Evolutionary conservation across 2,113 vertebrate genomes (phyloP).

Genomic region (Pelobates fuscus): DNA sequence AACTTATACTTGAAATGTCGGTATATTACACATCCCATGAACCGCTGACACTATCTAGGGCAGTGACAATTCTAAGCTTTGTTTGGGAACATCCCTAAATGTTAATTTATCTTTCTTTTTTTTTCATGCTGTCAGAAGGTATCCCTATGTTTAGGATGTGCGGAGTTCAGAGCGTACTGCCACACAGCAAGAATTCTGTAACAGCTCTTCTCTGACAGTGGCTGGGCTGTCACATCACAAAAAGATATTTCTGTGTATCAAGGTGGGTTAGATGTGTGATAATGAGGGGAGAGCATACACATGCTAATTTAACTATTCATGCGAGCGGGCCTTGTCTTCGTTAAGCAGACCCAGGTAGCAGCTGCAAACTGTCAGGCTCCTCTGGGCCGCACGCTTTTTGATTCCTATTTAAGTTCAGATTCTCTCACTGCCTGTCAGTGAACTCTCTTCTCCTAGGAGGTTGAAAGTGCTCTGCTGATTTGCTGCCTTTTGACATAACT

Average conservation of each 20-base stretch:
- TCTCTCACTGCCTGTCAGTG: slow-evolving; percentile 81
- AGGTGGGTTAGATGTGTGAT: slow-evolving; percentile 96
- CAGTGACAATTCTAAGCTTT: slow-evolving; percentile 63
- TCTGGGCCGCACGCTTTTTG: slow-evolving; percentile 70
- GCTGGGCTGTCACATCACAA: slow-evolving; percentile 92
- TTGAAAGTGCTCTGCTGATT: slow-evolving; percentile 81
- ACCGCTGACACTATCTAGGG: slow-evolving; percentile 47
- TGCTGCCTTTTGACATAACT: slow-evolving; percentile 80
- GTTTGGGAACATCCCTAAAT: slow-evolving; percentile 83
- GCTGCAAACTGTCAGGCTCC: slow-evolving; percentile 93
- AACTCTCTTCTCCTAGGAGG: slow-evolving; percentile 82
- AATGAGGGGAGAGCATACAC: slow-evolving; percentile 98
- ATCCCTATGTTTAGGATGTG: slow-evolving; percentile 76
- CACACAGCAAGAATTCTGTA: slow-evolving; percentile 69
- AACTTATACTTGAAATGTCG: not conserved
- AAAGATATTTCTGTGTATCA: slow-evolving; percentile 80
- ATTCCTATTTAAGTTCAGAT: slow-evolving; percentile 88
- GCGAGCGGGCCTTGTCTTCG: slow-evolving; percentile 79
- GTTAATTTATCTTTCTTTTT: slow-evolving; percentile 79
- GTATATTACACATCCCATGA: not conserved
- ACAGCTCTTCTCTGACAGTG: slow-evolving; percentile 76
- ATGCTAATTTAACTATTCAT: slow-evolving; percentile 92
- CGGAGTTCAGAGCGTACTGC: slow-evolving; percentile 66
- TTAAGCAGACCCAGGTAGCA: slow-evolving; percentile 88
- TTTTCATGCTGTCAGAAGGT: slow-evolving; percentile 70